phyloP scores from a whole-genome alignment of 2,113 vertebrate species.

The Motacilla alba region DNA sequence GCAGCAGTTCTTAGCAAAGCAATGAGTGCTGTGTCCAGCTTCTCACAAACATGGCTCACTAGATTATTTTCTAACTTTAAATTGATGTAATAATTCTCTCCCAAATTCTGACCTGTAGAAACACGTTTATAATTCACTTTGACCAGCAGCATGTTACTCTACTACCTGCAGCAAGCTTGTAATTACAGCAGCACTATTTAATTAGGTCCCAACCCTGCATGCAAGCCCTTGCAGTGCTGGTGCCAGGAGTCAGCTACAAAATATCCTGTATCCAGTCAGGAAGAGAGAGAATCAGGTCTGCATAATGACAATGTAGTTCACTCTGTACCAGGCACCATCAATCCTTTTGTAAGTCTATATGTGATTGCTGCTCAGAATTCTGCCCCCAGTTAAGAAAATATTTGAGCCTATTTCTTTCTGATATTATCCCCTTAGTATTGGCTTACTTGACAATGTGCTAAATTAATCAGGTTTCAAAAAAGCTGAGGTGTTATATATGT shows the following conservation, averaged over 20 bases:
- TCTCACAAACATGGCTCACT: background rate
- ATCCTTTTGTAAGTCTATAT: fast-evolving
- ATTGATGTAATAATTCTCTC: background rate
- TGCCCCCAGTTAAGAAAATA: background rate
- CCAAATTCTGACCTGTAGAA: background rate
- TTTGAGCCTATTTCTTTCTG: background rate
- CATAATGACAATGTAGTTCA: background rate
- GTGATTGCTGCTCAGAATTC: background rate
- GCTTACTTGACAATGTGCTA: background rate
- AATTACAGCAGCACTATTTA: background rate
- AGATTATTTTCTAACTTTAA: background rate
- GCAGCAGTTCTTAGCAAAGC: background rate
- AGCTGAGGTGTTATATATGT: background rate
- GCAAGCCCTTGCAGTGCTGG: background rate
- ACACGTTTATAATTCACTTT: background rate
- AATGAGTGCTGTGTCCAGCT: background rate
- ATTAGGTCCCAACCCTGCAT: background rate
- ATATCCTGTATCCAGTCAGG: background rate
- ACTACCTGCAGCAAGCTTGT: background rate
- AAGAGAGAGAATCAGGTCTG: background rate
- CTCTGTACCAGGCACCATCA: background rate
- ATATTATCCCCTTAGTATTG: background rate
- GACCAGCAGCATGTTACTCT: background rate
- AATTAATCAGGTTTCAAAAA: background rate
- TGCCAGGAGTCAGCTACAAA: background rate